These are phyloP conservation scores for Xenopus laevis DNA, from an alignment of 2,113 vertebrate species.

Conservation along the genomic window DNA sequence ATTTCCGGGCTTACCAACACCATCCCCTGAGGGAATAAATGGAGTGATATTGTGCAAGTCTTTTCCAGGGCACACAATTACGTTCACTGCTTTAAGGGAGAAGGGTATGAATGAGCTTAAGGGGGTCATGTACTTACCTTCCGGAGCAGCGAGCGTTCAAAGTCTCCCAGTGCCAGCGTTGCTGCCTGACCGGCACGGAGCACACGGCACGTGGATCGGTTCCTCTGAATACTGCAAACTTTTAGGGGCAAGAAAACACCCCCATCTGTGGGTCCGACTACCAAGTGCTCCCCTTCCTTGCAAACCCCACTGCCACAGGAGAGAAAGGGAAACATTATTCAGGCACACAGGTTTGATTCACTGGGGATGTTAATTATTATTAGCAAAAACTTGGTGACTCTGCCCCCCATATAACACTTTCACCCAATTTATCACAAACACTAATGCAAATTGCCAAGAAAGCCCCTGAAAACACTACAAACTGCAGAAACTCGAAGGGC, in stretches of 20 bases:
- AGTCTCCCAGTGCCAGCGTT: constrained; percentile 85
- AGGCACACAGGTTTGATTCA: too few relatives aligned
- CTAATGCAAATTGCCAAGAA: too few relatives aligned
- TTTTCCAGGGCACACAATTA: background rate
- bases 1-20: constrained; percentile 66
- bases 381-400: too few relatives aligned
- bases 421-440: too few relatives aligned
- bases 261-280: constrained; percentile 87
- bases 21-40: constrained; percentile 7
- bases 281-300: constrained; percentile 89
- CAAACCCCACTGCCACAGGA: constrained; percentile 82
- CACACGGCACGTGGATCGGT: constrained; percentile 89
- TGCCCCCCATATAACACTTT: too few relatives aligned
- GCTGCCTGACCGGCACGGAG: constrained; percentile 93
- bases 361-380: too few relatives aligned
- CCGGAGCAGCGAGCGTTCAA: constrained; percentile 87
- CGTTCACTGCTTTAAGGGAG: too few relatives aligned
- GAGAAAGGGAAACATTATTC: too few relatives aligned
- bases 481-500: too few relatives aligned
- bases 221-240: constrained; percentile 93
- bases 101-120: too few relatives aligned
- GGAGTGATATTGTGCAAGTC: background rate
- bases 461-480: too few relatives aligned
- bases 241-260: constrained; percentile 86
- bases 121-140: constrained; percentile 72